Evolutionary conservation across 2,797 vertebrate genomes (phyloP).

Genomic region (Sebastiscus albofasciatus): DNA sequence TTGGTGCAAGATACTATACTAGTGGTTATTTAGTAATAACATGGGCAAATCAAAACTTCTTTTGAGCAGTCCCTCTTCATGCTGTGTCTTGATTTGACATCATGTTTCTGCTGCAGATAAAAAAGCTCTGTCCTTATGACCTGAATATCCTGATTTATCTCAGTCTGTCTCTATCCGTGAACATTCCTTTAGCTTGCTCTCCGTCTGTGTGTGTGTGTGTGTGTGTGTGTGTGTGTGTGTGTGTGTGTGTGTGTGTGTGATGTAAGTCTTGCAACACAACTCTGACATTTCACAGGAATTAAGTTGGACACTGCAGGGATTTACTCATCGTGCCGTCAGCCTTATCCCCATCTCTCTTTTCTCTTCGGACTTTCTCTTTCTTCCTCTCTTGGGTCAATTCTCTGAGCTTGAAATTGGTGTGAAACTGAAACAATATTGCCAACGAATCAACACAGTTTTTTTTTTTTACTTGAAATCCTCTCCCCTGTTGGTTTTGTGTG

Average conservation of each 20-base stretch:
- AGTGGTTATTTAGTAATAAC: neutral
- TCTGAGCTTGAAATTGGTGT: neutral
- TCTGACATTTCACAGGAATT: constrained; percentile 36
- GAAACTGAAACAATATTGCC: neutral
- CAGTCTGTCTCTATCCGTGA: neutral
- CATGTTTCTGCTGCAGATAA: neutral
- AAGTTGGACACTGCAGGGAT: constrained; percentile 22
- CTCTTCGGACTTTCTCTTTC: neutral
- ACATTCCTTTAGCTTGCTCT: neutral
- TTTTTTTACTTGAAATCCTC: neutral
- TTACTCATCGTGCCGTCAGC: constrained; percentile 1
- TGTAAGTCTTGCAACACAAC: constrained; percentile 22
- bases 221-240: neutral
- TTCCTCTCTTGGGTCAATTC: neutral
- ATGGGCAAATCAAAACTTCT: no score
- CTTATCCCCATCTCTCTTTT: neutral
- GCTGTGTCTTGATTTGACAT: neutral
- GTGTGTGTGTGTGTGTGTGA: constrained; percentile 9
- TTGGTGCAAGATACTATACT: neutral
- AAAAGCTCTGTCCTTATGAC: neutral
- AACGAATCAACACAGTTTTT: neutral
- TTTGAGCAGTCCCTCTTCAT: neutral
- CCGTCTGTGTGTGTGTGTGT: neutral
- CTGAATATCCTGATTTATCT: neutral
- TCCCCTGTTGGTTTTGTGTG: neutral